Evolutionary conservation across 2,888 invertebrate species (phyloP).

Genomic region (Drosophila meridionalis): DNA sequence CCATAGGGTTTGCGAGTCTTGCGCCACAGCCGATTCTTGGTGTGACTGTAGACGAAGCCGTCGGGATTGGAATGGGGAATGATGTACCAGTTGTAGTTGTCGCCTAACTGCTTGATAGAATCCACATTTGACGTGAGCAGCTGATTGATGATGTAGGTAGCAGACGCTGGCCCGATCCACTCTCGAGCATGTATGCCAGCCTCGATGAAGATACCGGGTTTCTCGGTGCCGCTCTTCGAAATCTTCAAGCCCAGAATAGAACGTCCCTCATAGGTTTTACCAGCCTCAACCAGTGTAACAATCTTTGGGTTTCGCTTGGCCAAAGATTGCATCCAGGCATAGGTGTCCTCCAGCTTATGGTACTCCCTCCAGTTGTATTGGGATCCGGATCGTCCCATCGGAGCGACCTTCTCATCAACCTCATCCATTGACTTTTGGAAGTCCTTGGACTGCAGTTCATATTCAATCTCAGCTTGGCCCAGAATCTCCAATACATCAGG

Average conservation of each 20-base stretch:
- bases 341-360: not conserved
- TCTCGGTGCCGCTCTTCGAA: not conserved
- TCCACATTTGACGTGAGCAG: not conserved
- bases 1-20: not conserved
- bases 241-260: not conserved
- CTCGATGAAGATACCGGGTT: not conserved
- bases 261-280: not conserved
- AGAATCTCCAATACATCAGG: not conserved
- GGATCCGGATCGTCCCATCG: not conserved
- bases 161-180: not conserved
- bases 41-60: not conserved
- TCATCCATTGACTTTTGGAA: not conserved
- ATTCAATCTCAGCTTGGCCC: not conserved
- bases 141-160: not conserved
- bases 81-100: not conserved
- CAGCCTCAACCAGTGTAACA: not conserved
- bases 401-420: not conserved
- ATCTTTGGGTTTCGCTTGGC: not conserved
- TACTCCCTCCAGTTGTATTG: not conserved
- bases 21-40: not conserved
- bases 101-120: not conserved
- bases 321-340: not conserved
- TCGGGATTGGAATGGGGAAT: not conserved
- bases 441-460: not conserved
- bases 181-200: not conserved